Evolutionary conservation across 2,888 invertebrate species (phyloP), one percentile per base, ranked within the genome.

Genomic region (Tyria jacobaeae): DNA sequence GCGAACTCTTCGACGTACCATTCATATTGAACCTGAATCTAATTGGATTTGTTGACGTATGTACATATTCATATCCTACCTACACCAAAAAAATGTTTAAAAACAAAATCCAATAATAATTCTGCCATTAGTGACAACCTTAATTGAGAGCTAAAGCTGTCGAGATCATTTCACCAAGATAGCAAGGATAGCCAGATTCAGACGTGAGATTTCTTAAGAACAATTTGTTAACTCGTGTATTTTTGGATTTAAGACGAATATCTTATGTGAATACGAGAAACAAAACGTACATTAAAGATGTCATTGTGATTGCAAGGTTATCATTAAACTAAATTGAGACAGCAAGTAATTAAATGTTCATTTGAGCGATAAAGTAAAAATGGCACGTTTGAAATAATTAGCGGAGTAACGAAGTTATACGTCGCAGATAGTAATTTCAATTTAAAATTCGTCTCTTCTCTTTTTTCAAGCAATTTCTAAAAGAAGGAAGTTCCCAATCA

Each of bases 141-240:
- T 68, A 60, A n/a, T 12, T 15, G n/a, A 7, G 12, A 24, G 53
- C 31, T 57, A 57, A 55, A 41, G 44, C 52, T 62, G 62, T 63
- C 55, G 54, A 57, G 79, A 79, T 79, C 61, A 60, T 72, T 72
- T 67, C 68, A 62, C 59, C 39, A 49, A 68, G 73, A 78, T 73
- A 64, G 60, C 60, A 50, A 21, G 41, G 61, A 70, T 64, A 53
- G 15, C 63, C 58, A 65, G 65, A 73, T 73, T 68, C 60, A 71
- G 65, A 69, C 58, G 25, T 47, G 54, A 73, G 77, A 71, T 79
- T 65, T 64, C 56, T 65, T 25, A 44, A 52, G 17, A 64, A 66
- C 64, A 57, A 78, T 73, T 57, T 68, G 68, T 76, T 64, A 70
- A 59, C 66, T 62, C 51, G 17, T 53, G 54, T 78, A 75, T 78